A percentile compares a stretch with the other conserved stretches of the same genome.
Evolutionary conservation across 2,888 invertebrate species (phyloP).

Genomic region (Tillus elongatus): DNA sequence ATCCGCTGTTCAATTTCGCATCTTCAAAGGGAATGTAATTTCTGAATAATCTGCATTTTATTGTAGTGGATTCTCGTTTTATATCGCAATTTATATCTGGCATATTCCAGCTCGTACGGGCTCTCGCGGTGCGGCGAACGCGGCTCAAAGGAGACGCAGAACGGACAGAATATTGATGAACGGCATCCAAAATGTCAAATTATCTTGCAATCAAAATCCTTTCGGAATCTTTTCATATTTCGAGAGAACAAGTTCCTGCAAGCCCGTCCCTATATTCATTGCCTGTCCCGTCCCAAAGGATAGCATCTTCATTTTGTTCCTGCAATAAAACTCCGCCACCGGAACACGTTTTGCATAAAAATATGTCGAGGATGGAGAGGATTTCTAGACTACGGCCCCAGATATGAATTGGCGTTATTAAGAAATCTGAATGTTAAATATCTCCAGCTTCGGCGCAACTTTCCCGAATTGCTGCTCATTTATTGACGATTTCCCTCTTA

Average conservation of each 20-base stretch:
- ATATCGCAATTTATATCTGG: no score
- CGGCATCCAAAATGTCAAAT: conserved; percentile 32
- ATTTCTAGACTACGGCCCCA: conserved; percentile 26
- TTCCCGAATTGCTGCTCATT: conserved; percentile 22
- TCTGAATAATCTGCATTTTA: no score
- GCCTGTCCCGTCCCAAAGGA: conserved; percentile 27
- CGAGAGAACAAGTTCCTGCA: conserved; percentile 29
- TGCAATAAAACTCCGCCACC: conserved; percentile 39
- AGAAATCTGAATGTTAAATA: conserved; percentile 36
- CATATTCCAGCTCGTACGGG: no score
- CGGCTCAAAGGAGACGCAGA: conserved; percentile 23
- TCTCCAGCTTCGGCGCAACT: conserved; percentile 13
- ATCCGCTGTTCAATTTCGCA: no score
- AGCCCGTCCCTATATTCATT: conserved; percentile 31
- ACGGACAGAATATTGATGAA: conserved; percentile 32
- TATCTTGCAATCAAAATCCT: conserved; percentile 34
- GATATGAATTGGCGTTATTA: conserved; percentile 39
- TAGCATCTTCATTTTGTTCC: conserved; percentile 37
- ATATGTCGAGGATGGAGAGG: conserved; percentile 37
- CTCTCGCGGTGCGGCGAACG: no score
- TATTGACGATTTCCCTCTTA: conserved; percentile 22
- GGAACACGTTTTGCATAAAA: conserved; percentile 41
- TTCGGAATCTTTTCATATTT: conserved; percentile 30
- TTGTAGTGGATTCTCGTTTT: no score
- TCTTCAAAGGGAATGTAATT: no score